Conservation (phyloP, 2,113 vertebrate genomes). For the Amphiprion ocellaris region DNA sequence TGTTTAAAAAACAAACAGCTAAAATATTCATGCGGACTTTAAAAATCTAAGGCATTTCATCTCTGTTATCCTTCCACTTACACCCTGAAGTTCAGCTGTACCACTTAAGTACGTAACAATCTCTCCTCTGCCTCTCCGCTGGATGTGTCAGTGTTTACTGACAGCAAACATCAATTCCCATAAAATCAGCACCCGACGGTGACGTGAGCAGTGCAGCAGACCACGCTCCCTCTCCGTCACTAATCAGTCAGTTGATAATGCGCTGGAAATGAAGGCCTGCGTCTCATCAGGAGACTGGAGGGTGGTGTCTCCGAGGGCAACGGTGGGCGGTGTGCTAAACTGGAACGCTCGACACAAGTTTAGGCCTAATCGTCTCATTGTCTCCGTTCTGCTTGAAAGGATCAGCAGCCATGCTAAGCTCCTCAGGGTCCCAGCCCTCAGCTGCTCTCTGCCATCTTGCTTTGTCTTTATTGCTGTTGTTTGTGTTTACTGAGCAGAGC, state of each 20-base stretch:
- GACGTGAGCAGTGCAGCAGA: not conserved
- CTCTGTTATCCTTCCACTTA: not conserved
- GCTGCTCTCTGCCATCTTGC: constrained; percentile 67
- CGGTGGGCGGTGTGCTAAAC: constrained; percentile 54
- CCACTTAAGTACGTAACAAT: constrained; percentile 21
- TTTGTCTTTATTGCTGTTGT: constrained; percentile 42
- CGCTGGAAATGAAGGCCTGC: not conserved
- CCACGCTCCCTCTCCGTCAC: constrained; percentile 18
- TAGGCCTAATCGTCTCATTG: constrained; percentile 76
- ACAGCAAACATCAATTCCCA: constrained; percentile 35
- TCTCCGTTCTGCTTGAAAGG: constrained; percentile 78
- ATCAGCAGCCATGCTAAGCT: constrained; percentile 70
- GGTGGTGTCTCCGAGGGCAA: constrained; percentile 47
- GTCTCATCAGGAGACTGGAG: constrained; percentile 29
- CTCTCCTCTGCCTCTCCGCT: constrained; percentile 11
- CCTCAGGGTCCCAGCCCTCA: constrained; percentile 62
- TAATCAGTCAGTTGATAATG: constrained; percentile 47
- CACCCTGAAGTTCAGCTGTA: constrained; percentile 3
- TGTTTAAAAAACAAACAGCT: not conserved
- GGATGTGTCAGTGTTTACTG: constrained; percentile 23
- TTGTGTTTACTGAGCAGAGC: constrained; percentile 36
- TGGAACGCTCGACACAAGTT: constrained; percentile 70
- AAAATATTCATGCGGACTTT: constrained; percentile 14
- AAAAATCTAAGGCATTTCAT: constrained; percentile 16
- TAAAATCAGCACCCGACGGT: constrained; percentile 34